A percentile compares a stretch with the other conserved stretches of the same genome.
These are phyloP conservation scores for silkworm (Bombyx mori) DNA, from an alignment of 1,140 invertebrate species.

Conservation along the genomic window DNA sequence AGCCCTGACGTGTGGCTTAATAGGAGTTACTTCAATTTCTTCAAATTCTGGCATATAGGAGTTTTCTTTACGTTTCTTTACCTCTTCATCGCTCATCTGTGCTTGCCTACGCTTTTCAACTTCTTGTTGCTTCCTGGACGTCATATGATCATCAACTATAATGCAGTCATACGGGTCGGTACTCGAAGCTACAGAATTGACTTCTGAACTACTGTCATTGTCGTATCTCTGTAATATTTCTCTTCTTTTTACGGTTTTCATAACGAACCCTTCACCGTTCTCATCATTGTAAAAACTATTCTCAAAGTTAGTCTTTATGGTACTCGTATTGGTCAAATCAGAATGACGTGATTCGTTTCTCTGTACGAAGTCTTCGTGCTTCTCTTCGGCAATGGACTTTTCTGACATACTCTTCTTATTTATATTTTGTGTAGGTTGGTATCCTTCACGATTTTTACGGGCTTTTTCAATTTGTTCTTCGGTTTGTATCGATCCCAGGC, in stretches of 20 bases:
- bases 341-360: constrained; percentile 67
- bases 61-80: constrained; percentile 64
- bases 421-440: constrained; percentile 38
- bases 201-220: constrained; percentile 73
- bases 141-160: constrained; percentile 80
- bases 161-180: constrained; percentile 82
- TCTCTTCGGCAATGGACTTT: constrained; percentile 64
- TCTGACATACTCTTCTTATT: constrained; percentile 65
- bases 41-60: constrained; percentile 66
- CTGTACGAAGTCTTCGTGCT: constrained; percentile 56
- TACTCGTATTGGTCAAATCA: constrained; percentile 66
- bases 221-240: constrained; percentile 80
- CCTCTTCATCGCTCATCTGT: constrained; percentile 46
- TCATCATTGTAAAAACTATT: constrained; percentile 76
- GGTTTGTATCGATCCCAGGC: constrained; percentile 62
- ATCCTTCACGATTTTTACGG: constrained; percentile 46
- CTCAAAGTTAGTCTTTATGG: constrained; percentile 69
- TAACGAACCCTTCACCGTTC: constrained; percentile 73
- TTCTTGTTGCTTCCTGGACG: constrained; percentile 73
- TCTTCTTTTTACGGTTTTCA: constrained; percentile 78
- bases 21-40: constrained; percentile 64
- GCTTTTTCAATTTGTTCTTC: constrained; percentile 54
- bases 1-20: constrained; percentile 63
- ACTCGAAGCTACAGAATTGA: constrained; percentile 75
- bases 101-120: constrained; percentile 60